These are phyloP conservation scores for Microcebus jonahi DNA, from an alignment of 2,113 vertebrate genomes.

Conservation along the genomic window DNA sequence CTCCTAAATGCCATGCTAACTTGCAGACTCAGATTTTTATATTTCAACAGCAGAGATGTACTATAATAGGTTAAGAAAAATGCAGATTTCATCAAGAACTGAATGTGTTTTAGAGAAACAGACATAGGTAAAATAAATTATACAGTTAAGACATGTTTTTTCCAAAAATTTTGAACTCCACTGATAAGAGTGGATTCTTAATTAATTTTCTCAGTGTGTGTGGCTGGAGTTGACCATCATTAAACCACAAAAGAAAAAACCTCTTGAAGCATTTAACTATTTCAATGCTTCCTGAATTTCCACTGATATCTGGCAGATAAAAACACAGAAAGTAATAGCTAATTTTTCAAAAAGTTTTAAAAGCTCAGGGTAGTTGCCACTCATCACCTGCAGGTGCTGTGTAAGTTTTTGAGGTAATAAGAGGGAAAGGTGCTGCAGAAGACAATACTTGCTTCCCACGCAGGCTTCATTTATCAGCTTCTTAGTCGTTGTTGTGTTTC, in stretches of 20 bases:
- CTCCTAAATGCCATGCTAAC: not conserved
- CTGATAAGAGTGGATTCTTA: not conserved
- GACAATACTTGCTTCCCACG: not conserved
- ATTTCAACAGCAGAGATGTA: not conserved
- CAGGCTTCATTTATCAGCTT: not conserved
- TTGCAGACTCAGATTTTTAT: not conserved
- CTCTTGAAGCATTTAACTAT: not conserved
- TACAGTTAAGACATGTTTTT: not conserved
- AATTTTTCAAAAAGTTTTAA: not conserved
- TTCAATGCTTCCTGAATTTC: slow-evolving; percentile 8
- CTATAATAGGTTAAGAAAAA: not conserved
- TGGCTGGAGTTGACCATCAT: not conserved
- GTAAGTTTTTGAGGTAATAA: not conserved
- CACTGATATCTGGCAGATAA: not conserved
- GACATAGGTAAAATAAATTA: not conserved
- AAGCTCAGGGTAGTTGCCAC: not conserved
- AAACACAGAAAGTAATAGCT: not conserved
- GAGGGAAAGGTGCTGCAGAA: not conserved
- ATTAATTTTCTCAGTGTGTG: not conserved
- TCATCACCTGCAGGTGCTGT: not conserved
- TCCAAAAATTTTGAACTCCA: not conserved
- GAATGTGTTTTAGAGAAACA: not conserved
- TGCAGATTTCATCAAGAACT: not conserved
- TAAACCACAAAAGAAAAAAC: not conserved
- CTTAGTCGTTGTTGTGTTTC: rapidly evolving